Base-by-base conservation (phyloP, 2,797 vertebrate genomes). In the Ctenochaetus hawaiiensis region DNA sequence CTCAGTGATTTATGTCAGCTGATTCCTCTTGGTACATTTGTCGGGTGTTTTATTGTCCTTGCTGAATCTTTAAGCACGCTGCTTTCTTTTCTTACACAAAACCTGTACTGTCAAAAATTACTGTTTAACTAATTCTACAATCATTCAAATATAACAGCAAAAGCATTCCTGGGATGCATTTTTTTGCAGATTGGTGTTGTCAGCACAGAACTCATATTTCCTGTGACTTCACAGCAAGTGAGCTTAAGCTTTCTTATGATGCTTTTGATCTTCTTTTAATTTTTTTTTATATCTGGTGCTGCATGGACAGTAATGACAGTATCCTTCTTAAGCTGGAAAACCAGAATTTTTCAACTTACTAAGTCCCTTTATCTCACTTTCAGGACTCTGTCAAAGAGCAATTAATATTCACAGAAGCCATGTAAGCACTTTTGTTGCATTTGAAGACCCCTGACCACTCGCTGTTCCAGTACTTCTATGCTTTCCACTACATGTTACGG, bases 391-490 rank as follows among this genome's bases (percentile, higher is more conserved):
- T 68, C 49, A 81, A 58, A 67, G 57, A 81, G 72, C 79, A 85
- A 87, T 89, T 88, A 75, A 82, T 77, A 79, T 71, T 72, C 52
- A 52, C 74, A 76, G 47, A 47, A 72, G 71, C 72, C 67, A 51
- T 85, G 89, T 84, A 86, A 87, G 89, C 86, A 85, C 78, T 90
- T 90, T 81, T 77, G 71, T 86, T 80, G 68, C 14, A 63, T 78
- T 52, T 11, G 59, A 57, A 73, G 72, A 77, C 67, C 86, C 72
- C 81, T 76, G 79, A 80, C 86, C 78, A 54, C 59, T 81, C 63
- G 62, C 56, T 65, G 62, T 75, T 77, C 54, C 61, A 16, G 56
- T 45, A 63, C 74, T 82, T 68, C 37, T 41, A 10, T 54, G 67
- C 82, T 61, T 89, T 68, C 70, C 66, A 84, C 77, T 71, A 66